A percentile compares a stretch with the other conserved stretches of the same genome.
Conservation (phyloP, 2,888 invertebrate genomes). For the Drosophila mulleri region DNA sequence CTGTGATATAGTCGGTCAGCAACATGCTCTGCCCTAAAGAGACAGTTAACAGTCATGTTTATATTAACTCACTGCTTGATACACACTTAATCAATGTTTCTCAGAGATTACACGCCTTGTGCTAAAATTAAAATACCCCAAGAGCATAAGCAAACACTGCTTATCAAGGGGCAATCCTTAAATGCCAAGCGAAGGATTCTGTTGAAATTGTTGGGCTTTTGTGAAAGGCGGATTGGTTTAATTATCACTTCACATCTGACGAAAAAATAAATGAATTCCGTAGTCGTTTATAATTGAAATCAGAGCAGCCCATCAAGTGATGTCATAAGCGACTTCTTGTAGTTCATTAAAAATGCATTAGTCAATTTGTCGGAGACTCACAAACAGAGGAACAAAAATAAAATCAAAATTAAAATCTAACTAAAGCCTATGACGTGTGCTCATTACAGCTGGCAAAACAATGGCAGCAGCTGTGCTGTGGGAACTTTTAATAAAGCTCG, state of each 20-base stretch:
- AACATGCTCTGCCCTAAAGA: not conserved
- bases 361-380: slow-evolving; percentile 33
- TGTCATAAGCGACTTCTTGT: slow-evolving; percentile 44
- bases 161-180: slow-evolving; percentile 52
- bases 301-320: slow-evolving; percentile 46
- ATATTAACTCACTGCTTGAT: not conserved
- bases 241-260: slow-evolving; percentile 10
- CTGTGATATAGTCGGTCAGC: no score
- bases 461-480: slow-evolving; percentile 49
- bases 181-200: slow-evolving; percentile 39
- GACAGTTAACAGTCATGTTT: not conserved
- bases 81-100: not conserved
- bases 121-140: not conserved
- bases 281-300: slow-evolving; percentile 19
- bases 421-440: slow-evolving; percentile 55
- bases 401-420: slow-evolving; percentile 50
- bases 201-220: slow-evolving; percentile 20
- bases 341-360: slow-evolving; percentile 75
- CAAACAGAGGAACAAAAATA: not conserved
- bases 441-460: slow-evolving; percentile 21
- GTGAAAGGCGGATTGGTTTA: slow-evolving; percentile 28
- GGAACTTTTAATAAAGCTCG: slow-evolving; percentile 37
- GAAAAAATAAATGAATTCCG: slow-evolving; percentile 9
- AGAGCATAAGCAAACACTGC: slow-evolving; percentile 17
- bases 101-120: not conserved